These are phyloP conservation scores for Odontomachus brunneus DNA, from an alignment of 1,140 invertebrate genomes.

Conservation along the genomic window DNA sequence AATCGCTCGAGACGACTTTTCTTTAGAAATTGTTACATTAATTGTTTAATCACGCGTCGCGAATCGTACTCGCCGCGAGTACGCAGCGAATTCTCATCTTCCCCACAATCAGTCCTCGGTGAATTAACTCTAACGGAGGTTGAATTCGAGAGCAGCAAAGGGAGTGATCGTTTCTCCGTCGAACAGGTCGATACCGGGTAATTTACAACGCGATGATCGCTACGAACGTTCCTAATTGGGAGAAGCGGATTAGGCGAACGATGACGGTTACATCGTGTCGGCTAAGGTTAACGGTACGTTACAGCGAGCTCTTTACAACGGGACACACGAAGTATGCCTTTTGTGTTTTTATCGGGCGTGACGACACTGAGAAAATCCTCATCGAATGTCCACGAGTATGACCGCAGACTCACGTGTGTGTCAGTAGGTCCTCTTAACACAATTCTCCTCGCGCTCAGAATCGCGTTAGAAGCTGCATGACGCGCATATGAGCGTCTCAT, in stretches of 20 bases:
- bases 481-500: slow-evolving; percentile 1
- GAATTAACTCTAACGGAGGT: slow-evolving; percentile 29
- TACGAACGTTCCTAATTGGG: slow-evolving; percentile 28
- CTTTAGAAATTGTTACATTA: too few species aligned
- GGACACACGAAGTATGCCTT: background rate
- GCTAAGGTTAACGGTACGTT: slow-evolving; percentile 48
- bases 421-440: background rate
- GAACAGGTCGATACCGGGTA: background rate
- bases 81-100: too few species aligned
- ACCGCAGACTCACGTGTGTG: background rate
- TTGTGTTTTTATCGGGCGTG: slow-evolving; percentile 1
- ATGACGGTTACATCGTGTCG: background rate
- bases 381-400: too few species aligned
- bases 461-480: background rate
- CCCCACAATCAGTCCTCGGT: too few species aligned
- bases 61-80: too few species aligned
- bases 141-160: background rate
- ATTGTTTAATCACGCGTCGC: too few species aligned
- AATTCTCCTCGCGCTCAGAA: too few species aligned
- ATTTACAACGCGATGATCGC: slow-evolving; percentile 8
- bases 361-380: slow-evolving; percentile 22
- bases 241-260: slow-evolving; percentile 32
- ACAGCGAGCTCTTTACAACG: background rate
- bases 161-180: slow-evolving; percentile 14
- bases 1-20: slow-evolving; percentile 1